phyloP scores from a whole-genome alignment of 2,113 vertebrate genomes.

The Silurus asotus region DNA sequence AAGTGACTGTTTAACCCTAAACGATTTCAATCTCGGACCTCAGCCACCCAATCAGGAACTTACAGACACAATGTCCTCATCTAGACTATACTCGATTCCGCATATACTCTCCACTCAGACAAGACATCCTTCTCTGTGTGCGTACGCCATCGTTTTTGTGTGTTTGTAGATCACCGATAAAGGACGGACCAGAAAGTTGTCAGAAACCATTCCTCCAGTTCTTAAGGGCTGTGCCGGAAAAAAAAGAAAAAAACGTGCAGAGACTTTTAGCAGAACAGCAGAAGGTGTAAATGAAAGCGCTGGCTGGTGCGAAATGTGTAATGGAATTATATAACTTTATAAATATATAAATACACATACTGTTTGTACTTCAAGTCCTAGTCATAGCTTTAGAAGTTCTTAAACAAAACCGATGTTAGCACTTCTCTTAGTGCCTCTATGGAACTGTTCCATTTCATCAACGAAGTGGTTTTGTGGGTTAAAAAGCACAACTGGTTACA shows the following conservation, averaged over 20 bases:
- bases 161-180: slow-evolving; percentile 38
- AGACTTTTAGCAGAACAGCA: slow-evolving; percentile 37
- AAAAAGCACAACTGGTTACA: slow-evolving; percentile 77
- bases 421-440: slow-evolving; percentile 70
- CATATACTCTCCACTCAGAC: slow-evolving; percentile 30
- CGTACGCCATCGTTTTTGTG: slow-evolving; percentile 32
- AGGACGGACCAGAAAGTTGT: slow-evolving; percentile 48
- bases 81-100: slow-evolving; percentile 27
- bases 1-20: slow-evolving; percentile 92
- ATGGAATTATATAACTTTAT: slow-evolving; percentile 73
- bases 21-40: neutral
- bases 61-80: neutral
- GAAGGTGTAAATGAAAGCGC: slow-evolving; percentile 33
- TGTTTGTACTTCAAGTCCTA: slow-evolving; percentile 72
- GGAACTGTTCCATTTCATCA: slow-evolving; percentile 65
- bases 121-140: slow-evolving; percentile 34
- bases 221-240: slow-evolving; percentile 75
- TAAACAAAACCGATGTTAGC: slow-evolving; percentile 68
- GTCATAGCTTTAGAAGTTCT: slow-evolving; percentile 74
- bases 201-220: slow-evolving; percentile 73
- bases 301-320: slow-evolving; percentile 61
- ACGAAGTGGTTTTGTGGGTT: slow-evolving; percentile 75
- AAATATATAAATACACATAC: slow-evolving; percentile 74
- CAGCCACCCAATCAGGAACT: slow-evolving; percentile 13
- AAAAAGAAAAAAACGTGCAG: slow-evolving; percentile 61